Evolutionary conservation across 1,140 invertebrate species (phyloP), one percentile per base, ranked within the genome.

Genomic region (Pseudobourletiella spinata): DNA sequence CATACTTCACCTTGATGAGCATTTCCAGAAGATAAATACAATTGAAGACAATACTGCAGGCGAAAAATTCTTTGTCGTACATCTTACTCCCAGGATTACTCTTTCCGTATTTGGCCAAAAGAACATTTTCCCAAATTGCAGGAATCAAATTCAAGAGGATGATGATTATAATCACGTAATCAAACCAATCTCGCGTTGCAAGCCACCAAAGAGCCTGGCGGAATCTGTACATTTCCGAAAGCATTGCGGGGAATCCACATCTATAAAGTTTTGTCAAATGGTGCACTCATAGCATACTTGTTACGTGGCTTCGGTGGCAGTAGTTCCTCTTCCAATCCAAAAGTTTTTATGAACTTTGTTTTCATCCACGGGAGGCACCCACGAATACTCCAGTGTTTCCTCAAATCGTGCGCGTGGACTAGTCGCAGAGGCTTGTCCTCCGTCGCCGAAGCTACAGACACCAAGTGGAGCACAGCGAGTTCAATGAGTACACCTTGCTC

Each of bases 401-500:
- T 15, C 8, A 67, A 55, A 44, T 67, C 52, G 1, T n/a, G 1
- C 14, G 61, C 39, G 26, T 64, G 44, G 2, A 69, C 26, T 52
- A 66, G 48, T n/a, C 24, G 4, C n/a, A 50, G 35, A n/a, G 46
- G 20, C 46, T 66, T 63, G 46, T 67, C 67, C 25, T 52, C 62
- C 16, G 48, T 26, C 2, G 32, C 20, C 2, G 65, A 61, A 26
- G 46, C 20, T 2, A 56, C 56, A 20, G 56, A 51, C 1, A 58
- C 55, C 1, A 70, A 51, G 24, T 64, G 56, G 28, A 59, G 64
- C 11, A 61, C 54, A 0, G 69, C 67, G 4, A 39, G 22, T 24
- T 71, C 67, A 18, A 46, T 65, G 2, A 71, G 46, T 29, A 69
- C 28, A 1, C 70, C 70, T 59, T 71, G 58, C 43, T 71, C 70